A percentile compares a stretch with the other conserved stretches of the same genome.
These are phyloP conservation scores for Mus caroli DNA, from an alignment of 2,797 vertebrate genomes.

Conservation along the genomic window DNA sequence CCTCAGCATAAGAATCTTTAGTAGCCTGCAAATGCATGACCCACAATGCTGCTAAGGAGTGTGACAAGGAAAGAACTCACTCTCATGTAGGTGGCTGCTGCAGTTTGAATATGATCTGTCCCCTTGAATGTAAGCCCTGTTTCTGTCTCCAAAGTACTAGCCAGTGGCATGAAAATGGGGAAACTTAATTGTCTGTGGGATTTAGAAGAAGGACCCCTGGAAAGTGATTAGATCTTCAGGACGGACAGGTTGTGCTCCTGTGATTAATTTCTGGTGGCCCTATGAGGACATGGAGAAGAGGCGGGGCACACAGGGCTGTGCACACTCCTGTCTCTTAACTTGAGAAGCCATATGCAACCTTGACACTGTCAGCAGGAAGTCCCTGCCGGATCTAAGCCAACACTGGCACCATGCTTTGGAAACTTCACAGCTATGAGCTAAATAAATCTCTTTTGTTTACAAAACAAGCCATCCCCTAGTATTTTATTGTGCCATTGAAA, in stretches of 20 bases:
- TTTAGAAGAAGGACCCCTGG: background rate
- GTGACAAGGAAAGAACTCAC: background rate
- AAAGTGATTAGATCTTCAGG: background rate
- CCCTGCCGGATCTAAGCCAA: background rate
- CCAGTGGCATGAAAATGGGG: background rate
- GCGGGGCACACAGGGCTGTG: background rate
- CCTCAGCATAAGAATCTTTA: background rate
- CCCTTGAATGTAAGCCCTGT: background rate
- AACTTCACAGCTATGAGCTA: background rate
- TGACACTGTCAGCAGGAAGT: background rate
- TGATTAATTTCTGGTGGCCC: background rate
- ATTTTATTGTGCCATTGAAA: constrained; percentile 8
- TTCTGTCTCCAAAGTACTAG: background rate
- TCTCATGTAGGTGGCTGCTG: background rate
- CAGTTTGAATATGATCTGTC: background rate
- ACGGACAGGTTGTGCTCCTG: background rate
- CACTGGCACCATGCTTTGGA: background rate
- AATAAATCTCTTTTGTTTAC: constrained; percentile 1
- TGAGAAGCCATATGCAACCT: background rate
- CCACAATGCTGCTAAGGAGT: background rate
- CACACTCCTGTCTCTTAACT: background rate
- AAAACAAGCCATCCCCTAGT: background rate
- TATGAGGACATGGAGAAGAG: background rate
- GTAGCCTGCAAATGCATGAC: background rate
- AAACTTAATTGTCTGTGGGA: background rate